These are phyloP conservation scores for Sula dactylatra DNA, from an alignment of 2,113 vertebrate species.

Conservation along the genomic window DNA sequence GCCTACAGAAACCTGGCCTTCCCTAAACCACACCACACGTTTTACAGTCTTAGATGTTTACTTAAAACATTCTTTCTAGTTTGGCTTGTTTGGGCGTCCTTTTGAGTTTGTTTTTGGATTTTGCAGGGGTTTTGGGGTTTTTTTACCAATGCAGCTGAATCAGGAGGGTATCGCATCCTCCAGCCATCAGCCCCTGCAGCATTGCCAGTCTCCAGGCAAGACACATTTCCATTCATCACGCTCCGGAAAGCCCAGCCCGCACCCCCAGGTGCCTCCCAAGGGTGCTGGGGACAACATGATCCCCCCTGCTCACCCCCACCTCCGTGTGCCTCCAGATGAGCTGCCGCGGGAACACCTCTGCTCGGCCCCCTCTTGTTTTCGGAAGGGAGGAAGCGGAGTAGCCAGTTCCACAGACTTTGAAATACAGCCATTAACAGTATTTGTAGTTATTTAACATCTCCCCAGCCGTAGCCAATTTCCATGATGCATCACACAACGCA, in stretches of 20 bases:
- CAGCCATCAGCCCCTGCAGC: not conserved
- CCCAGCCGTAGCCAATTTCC: not conserved
- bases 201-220: not conserved
- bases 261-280: not conserved
- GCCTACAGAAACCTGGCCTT: not conserved
- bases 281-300: fast-evolving
- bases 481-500: not conserved
- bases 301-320: not conserved
- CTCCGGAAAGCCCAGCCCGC: not conserved
- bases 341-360: not conserved
- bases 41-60: not conserved
- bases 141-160: fast-evolving
- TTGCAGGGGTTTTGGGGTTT: fast-evolving
- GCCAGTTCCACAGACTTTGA: not conserved
- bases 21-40: not conserved
- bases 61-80: not conserved
- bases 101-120: not conserved
- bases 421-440: fast-evolving
- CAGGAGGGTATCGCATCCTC: not conserved
- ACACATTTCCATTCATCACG: fast-evolving
- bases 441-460: not conserved
- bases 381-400: not conserved
- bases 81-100: not conserved
- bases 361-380: not conserved
- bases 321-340: not conserved